Conservation (phyloP, 2,797 vertebrate genomes). For the Hypotaenidia okinawae region DNA sequence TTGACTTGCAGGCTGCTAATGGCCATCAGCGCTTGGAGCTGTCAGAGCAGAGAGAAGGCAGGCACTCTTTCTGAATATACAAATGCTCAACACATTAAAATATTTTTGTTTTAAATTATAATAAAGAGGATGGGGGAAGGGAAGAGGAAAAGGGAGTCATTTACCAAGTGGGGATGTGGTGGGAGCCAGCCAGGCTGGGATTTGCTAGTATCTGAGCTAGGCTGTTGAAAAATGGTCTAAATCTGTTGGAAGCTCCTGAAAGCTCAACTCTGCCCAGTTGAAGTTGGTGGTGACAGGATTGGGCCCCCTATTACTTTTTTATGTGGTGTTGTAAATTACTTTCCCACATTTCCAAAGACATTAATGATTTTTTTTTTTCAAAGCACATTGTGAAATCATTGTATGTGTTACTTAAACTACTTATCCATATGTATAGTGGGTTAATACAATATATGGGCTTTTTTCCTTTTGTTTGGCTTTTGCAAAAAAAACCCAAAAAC, state of each 20-base stretch:
- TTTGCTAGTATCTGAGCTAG: background rate
- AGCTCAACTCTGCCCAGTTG: background rate
- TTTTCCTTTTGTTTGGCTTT: conserved; percentile 23
- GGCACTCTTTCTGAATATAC: background rate
- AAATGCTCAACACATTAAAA: background rate
- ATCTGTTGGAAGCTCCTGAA: background rate
- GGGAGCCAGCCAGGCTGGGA: conserved; percentile 23
- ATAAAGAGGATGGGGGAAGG: background rate
- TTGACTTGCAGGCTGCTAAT: background rate
- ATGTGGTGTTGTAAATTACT: conserved; percentile 31
- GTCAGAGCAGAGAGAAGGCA: background rate
- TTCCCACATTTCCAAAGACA: conserved; percentile 44
- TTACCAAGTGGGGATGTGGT: background rate
- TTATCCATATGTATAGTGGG: background rate
- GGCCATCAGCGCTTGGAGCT: background rate
- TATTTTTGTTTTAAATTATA: conserved; percentile 3
- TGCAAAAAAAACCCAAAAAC: background rate
- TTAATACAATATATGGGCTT: background rate
- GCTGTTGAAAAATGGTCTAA: conserved; percentile 13
- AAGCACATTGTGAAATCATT: background rate
- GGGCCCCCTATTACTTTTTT: conserved; percentile 34
- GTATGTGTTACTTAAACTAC: background rate
- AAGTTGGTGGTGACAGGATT: background rate
- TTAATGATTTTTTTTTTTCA: conserved; percentile 28
- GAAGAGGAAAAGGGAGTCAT: background rate